Evolutionary conservation across 2,888 invertebrate species (phyloP).

Genomic region (Ornithoptera alexandrae): DNA sequence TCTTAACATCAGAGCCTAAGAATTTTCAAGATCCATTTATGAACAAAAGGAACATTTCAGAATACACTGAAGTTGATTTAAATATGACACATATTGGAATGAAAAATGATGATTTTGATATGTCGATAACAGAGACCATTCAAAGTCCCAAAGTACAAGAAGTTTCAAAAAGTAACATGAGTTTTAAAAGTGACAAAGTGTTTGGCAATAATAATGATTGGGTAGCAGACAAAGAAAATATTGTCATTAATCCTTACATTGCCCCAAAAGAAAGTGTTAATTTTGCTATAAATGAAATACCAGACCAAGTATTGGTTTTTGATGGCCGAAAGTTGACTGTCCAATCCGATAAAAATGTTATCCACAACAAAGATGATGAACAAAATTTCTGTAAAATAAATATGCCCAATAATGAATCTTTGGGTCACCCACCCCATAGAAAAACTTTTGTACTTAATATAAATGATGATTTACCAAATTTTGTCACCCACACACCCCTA

Average conservation of each 20-base stretch:
- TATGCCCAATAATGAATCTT: slow-evolving; percentile 32
- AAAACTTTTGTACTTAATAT: slow-evolving; percentile 59
- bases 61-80: slow-evolving; percentile 66
- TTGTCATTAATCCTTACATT: slow-evolving; percentile 59
- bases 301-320: slow-evolving; percentile 61
- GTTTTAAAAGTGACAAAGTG: slow-evolving; percentile 40
- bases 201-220: slow-evolving; percentile 45
- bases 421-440: slow-evolving; percentile 41
- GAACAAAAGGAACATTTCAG: slow-evolving; percentile 47
- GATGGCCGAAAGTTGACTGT: slow-evolving; percentile 63
- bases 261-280: slow-evolving; percentile 52
- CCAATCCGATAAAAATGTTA: slow-evolving; percentile 42
- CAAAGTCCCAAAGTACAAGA: slow-evolving; percentile 57
- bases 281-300: slow-evolving; percentile 55
- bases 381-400: slow-evolving; percentile 40
- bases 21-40: slow-evolving; percentile 44
- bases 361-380: slow-evolving; percentile 34
- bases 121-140: slow-evolving; percentile 69
- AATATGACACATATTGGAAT: slow-evolving; percentile 52
- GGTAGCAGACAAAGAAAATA: slow-evolving; percentile 67
- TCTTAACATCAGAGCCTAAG: slow-evolving; percentile 43
- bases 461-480: slow-evolving; percentile 63
- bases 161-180: slow-evolving; percentile 41
- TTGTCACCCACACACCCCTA: slow-evolving; percentile 38
- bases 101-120: slow-evolving; percentile 54